phyloP scores from a whole-genome alignment of 2,113 vertebrate species.

The Gymnarchus niloticus region DNA sequence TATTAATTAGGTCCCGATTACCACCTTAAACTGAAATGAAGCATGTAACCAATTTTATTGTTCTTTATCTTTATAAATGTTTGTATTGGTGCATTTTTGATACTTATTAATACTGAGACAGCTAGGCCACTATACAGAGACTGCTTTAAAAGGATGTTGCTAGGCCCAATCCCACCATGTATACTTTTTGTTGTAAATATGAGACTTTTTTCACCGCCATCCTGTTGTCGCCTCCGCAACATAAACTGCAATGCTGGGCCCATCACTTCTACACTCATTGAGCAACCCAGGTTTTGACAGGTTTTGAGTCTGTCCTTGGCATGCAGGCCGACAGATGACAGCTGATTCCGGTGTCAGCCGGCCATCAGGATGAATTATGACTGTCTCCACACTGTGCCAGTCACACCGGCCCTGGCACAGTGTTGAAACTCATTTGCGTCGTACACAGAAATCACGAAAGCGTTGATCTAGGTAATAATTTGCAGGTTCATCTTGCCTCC shows the following conservation, averaged over 20 bases:
- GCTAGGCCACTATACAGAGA: neutral
- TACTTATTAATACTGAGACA: neutral
- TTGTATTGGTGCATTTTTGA: neutral
- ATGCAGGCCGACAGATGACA: slow-evolving; percentile 39
- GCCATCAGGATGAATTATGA: slow-evolving; percentile 33
- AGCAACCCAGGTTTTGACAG: neutral
- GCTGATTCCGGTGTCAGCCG: slow-evolving; percentile 38
- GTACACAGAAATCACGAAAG: slow-evolving; percentile 33
- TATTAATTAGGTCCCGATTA: neutral
- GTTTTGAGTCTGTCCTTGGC: neutral
- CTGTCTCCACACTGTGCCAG: slow-evolving; percentile 24
- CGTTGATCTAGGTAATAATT: slow-evolving; percentile 33
- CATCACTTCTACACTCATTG: neutral
- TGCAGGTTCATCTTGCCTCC: slow-evolving; percentile 21
- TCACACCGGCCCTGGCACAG: slow-evolving; percentile 19
- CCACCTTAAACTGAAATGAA: neutral
- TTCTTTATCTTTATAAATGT: neutral
- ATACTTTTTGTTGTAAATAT: neutral
- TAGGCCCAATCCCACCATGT: neutral
- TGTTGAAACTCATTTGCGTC: slow-evolving; percentile 13
- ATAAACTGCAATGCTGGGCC: neutral
- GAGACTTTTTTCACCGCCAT: neutral
- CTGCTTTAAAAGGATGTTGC: slow-evolving; percentile 3
- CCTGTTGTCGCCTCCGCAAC: neutral
- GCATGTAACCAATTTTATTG: neutral